Conservation (phyloP, 2,888 invertebrate genomes). For the Coenonympha glycerion region DNA sequence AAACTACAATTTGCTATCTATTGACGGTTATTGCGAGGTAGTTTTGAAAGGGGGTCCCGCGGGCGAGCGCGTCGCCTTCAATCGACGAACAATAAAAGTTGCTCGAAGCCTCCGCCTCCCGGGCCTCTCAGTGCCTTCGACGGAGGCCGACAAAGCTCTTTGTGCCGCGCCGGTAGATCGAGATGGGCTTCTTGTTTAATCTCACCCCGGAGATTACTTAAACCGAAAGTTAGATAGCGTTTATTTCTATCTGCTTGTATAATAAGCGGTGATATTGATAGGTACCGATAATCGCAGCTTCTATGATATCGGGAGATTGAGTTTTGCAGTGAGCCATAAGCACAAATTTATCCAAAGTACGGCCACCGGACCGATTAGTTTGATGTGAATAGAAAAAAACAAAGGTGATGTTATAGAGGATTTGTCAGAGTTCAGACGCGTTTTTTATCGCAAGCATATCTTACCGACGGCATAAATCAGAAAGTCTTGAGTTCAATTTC, state of each 20-base stretch:
- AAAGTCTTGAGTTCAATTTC: no score
- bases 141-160: background rate
- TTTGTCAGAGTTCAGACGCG: no score
- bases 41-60: background rate
- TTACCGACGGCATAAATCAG: no score
- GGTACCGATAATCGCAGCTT: no score
- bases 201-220: background rate
- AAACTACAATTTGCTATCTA: background rate
- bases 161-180: background rate
- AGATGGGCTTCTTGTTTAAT: background rate
- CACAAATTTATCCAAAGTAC: no score
- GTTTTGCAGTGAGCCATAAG: no score
- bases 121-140: background rate
- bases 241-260: background rate
- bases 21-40: background rate
- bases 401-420: no score
- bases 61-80: background rate
- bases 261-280: no score
- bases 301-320: no score
- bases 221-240: background rate
- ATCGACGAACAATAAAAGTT: constrained; percentile 10
- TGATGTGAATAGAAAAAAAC: no score
- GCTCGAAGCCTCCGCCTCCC: background rate
- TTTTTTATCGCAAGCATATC: no score
- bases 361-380: no score